Base-by-base conservation (phyloP, 2,797 vertebrate species). In the Fundulus diaphanus region DNA sequence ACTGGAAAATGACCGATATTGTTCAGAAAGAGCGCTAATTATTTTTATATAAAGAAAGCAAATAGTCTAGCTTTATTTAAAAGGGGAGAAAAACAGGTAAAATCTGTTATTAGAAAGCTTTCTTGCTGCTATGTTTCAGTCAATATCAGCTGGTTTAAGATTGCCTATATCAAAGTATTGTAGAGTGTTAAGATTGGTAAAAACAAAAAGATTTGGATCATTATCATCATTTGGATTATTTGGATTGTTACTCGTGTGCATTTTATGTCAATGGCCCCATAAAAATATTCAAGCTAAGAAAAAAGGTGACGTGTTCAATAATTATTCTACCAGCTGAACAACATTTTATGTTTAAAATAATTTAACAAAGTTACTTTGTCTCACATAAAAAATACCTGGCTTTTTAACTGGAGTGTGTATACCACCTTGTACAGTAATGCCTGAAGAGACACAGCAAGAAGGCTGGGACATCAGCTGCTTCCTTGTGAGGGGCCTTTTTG, bases 401-500 rank as follows among this genome's bases (percentile, higher is more conserved):
- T 65, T 52, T 52, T n/a, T 18, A 52, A 18, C 51, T 49, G 11
- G 48, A 52, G 51, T 52, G 51, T 52, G 22, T 52, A 52, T 24
- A 24, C 51, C 6, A 2, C 51, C n/a, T n/a, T 52, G 16, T 69
- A 88, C n/a, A n/a, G n/a, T 87, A 85, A 73, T 74, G 35, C 57
- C 68, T 18, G 71, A 79, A 79, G 77, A 52, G 51, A 22, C 48
- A 84, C 8, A 80, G 70, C 57, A 83, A 46, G 85, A 82, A 72
- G 67, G 27, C 71, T 29, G 0, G 59, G 78, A 81, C 86, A 91
- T 93, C 86, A 81, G 73, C 92, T 89, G 88, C 76, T 72, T 75
- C 46, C 52, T n/a, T 27, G 72, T 73, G 86, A 91, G 82, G 81
- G 84, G 80, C 70, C 78, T 76, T 74, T n/a, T 86, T 88, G 88